Percentiles rank a stretch among this genome's conserved stretches.
Evolutionary conservation across 2,797 vertebrate genomes (phyloP).

Genomic region (Bovichtus diacanthus): DNA sequence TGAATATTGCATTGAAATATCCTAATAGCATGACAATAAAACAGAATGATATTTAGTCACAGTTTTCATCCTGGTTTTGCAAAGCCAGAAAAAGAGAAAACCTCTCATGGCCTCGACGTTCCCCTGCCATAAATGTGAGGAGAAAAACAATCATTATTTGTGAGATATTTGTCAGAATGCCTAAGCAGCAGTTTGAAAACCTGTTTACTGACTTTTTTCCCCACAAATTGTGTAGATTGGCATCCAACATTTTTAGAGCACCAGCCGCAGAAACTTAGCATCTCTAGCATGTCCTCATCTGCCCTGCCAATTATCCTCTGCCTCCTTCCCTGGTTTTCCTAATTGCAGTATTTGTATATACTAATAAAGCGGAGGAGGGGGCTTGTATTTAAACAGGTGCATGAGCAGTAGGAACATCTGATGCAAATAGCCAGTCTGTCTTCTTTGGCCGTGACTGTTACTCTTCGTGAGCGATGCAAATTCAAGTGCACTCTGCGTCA

Average conservation of each 20-base stretch:
- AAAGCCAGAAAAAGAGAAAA: not conserved
- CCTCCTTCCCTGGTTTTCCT: conserved; percentile 50
- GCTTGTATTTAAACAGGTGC: conserved; percentile 66
- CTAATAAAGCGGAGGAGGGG: conserved; percentile 42
- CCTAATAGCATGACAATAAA: not conserved
- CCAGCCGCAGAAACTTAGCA: conserved; percentile 29
- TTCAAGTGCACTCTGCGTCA: conserved; percentile 61
- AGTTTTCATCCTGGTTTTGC: not conserved
- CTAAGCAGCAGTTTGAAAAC: conserved; percentile 37
- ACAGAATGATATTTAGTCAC: not conserved
- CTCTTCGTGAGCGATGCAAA: conserved; percentile 79
- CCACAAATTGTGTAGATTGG: conserved; percentile 36
- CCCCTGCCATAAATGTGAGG: conserved; percentile 11
- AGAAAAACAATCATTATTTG: conserved; percentile 50
- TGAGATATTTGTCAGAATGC: conserved; percentile 33
- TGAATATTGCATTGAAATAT: not conserved
- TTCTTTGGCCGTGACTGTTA: conserved; percentile 56
- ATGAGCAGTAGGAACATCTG: conserved; percentile 60
- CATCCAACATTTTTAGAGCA: conserved; percentile 30
- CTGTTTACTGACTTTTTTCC: conserved; percentile 35
- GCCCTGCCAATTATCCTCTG: conserved; percentile 33
- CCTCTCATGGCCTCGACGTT: not conserved
- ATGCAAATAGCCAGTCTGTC: conserved; percentile 81
- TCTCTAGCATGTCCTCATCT: conserved; percentile 38
- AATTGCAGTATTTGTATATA: conserved; percentile 61